These are phyloP conservation scores for Mormyrops boulengeri DNA, from an alignment of 2,797 vertebrate species.

Conservation along the genomic window DNA sequence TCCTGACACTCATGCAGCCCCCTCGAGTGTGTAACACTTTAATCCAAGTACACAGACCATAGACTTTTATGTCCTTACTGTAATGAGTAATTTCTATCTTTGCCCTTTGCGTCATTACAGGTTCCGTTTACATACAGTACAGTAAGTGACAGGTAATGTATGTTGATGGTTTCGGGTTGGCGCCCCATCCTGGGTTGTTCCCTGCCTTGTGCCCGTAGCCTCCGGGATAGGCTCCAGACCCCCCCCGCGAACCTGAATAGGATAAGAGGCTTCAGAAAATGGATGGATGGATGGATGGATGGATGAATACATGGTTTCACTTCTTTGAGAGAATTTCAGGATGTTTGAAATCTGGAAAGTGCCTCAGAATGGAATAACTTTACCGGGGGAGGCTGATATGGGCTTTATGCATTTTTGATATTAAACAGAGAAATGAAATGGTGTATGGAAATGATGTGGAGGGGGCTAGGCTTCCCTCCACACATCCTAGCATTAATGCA, in stretches of 20 bases:
- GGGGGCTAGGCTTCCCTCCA: neutral
- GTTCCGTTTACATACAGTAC: conserved; percentile 43
- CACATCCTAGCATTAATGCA: neutral
- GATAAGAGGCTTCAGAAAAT: neutral
- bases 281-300: neutral
- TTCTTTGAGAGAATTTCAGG: neutral
- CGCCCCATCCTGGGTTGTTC: neutral
- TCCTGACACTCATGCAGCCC: neutral
- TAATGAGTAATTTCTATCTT: conserved; percentile 65
- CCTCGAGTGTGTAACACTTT: neutral
- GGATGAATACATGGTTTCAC: neutral
- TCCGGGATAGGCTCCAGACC: neutral
- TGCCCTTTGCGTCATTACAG: conserved; percentile 51
- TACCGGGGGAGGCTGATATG: neutral
- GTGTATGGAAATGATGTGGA: neutral
- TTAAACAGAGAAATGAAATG: neutral
- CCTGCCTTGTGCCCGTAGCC: neutral
- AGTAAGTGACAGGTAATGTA: conserved; percentile 12
- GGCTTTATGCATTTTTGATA: neutral
- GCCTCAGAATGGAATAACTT: neutral
- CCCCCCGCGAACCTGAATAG: too few species aligned
- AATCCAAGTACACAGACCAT: neutral
- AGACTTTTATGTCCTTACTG: conserved; percentile 17
- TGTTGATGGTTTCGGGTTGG: neutral
- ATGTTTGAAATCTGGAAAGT: neutral